phyloP scores from a whole-genome alignment of 2,888 invertebrate species.

The Caenorhabditis imperialis region DNA sequence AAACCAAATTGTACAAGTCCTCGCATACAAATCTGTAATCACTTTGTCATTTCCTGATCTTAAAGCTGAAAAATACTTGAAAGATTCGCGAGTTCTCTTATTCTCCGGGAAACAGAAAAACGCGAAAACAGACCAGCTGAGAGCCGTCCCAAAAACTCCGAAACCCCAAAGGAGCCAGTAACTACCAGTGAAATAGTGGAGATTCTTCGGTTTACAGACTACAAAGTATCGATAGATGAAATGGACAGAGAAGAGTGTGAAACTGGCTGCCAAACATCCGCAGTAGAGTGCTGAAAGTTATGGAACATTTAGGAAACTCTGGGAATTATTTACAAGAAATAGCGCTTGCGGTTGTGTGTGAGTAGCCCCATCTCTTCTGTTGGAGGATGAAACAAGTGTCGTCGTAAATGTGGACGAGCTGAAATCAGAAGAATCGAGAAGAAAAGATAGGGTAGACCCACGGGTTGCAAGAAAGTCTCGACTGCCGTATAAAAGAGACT shows the following conservation, averaged over 20 bases:
- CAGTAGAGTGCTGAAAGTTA: slow-evolving; percentile 32
- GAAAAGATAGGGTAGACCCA: too few species aligned
- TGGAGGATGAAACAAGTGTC: slow-evolving; percentile 34
- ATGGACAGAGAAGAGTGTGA: slow-evolving; percentile 32
- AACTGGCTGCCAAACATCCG: slow-evolving; percentile 26
- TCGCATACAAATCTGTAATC: too few species aligned
- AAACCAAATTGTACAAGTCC: too few species aligned
- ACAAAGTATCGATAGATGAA: slow-evolving; percentile 37
- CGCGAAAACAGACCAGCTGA: slow-evolving; percentile 18
- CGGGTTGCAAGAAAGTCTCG: slow-evolving; percentile 24
- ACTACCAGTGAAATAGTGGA: slow-evolving; percentile 9
- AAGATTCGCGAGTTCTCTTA: slow-evolving; percentile 7
- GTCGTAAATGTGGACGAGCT: slow-evolving; percentile 36
- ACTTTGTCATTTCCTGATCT: too few species aligned
- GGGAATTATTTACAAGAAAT: slow-evolving; percentile 8
- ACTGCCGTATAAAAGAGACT: slow-evolving; percentile 34
- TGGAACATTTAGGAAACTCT: neutral
- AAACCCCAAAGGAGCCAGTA: slow-evolving; percentile 3
- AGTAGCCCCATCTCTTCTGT: slow-evolving; percentile 13
- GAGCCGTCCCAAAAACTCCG: neutral
- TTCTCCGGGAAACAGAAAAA: slow-evolving; percentile 30
- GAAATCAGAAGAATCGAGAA: too few species aligned
- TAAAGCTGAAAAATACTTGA: slow-evolving; percentile 13
- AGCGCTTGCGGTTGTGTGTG: slow-evolving; percentile 6
- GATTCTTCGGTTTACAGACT: slow-evolving; percentile 14